A percentile compares a stretch with the other conserved stretches of the same genome.
These are phyloP conservation scores for Pavo muticus DNA, from an alignment of 2,113 vertebrate species.

Conservation along the genomic window DNA sequence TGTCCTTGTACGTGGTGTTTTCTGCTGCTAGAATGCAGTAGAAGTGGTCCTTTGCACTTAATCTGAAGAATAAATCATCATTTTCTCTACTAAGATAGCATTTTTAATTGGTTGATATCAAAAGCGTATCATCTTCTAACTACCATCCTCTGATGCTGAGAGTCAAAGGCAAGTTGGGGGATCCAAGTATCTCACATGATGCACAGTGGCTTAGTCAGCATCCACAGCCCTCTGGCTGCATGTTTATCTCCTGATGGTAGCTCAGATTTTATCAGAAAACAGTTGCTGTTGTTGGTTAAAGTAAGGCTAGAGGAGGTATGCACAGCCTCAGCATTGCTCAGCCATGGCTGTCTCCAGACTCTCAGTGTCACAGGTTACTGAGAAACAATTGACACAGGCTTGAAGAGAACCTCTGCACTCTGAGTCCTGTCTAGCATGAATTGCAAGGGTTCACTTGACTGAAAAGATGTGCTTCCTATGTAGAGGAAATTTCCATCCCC, in stretches of 20 bases:
- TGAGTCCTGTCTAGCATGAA: background rate
- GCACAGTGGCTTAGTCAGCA: accelerated
- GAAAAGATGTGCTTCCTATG: background rate
- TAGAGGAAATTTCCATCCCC: background rate
- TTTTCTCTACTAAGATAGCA: background rate
- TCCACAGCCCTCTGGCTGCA: accelerated
- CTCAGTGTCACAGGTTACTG: background rate
- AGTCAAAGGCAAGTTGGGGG: background rate
- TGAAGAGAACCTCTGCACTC: background rate
- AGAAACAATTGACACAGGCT: background rate
- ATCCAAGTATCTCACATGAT: accelerated
- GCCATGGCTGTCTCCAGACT: background rate
- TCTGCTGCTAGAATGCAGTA: background rate
- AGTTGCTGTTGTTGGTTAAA: background rate
- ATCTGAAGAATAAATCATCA: background rate
- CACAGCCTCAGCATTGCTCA: background rate
- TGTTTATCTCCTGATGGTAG: background rate
- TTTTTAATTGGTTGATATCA: background rate
- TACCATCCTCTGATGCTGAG: background rate
- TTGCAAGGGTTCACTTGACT: background rate
- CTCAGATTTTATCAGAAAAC: background rate
- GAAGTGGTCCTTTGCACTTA: background rate
- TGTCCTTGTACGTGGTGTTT: background rate
- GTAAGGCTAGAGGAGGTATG: background rate
- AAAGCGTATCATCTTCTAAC: background rate